Evolutionary conservation across 30 jellyfish, hydroid and myxozoan species (phyloP), one percentile per base, ranked within the genome.

Genomic region (Aurelia coerulea): DNA sequence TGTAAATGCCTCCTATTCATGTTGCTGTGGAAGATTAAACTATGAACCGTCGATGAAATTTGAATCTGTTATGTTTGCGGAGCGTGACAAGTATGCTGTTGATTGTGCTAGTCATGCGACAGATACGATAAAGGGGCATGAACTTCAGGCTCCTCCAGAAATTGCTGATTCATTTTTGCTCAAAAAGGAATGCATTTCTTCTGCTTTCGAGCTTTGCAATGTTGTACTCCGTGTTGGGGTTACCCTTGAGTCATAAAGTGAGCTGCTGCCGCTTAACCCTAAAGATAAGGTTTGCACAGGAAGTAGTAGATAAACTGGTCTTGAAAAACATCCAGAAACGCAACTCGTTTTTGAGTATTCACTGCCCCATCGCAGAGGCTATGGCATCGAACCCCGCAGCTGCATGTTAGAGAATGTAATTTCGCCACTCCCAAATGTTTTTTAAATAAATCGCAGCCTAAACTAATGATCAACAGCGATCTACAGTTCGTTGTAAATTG

Each of bases 181-280:
- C 17, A 62, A 73, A 42, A 70, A 78, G 11, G 86, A 83, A 60
- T 42, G 79, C 74, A 62, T 83, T 29, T 41, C 92, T 1, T 56
- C 92, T 3, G 92, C 92, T 10, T 83, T 83, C 65, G 92, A 83
- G 60, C 86, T 83, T 17, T 53, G 92, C 60, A 72, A 83, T 63
- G 67, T 76, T 0, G 50, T 59, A 13, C 92, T 83, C 35, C 92
- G 92, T 23, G 68, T 83, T 58, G 92, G 86, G 17, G 32, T 46
- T 1, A 70, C 79, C 67, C 13, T 83, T 13, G 80, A 83, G 63
- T 46, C 46, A 13, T 35, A 54, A 51, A 56, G 51, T 15, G 56
- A 46, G 16, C 56, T 46, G 53, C 53, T 42, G 53, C 53, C 53
- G 53, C 1, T 42, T 42, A 6, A 10, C 11, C 53, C 53, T 1